Evolutionary conservation across 2,888 invertebrate genomes (phyloP).

Genomic region (Rhagonycha fulva): DNA sequence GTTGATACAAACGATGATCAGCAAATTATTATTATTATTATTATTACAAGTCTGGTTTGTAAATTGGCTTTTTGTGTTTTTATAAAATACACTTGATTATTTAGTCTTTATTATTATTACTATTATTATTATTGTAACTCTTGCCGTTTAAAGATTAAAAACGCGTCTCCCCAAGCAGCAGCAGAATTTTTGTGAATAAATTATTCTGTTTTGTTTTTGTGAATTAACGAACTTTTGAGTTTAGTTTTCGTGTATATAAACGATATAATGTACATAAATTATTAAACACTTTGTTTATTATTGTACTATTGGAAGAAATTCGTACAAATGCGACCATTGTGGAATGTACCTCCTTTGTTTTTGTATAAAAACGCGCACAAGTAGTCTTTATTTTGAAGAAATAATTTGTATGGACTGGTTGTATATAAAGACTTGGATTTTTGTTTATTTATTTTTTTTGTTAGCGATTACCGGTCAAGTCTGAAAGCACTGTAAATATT

Average conservation of each 20-base stretch:
- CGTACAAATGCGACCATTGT: slow-evolving; percentile 27
- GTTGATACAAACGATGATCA: background rate
- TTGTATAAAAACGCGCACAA: slow-evolving; percentile 36
- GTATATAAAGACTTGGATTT: slow-evolving; percentile 42
- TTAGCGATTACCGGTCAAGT: slow-evolving; percentile 33
- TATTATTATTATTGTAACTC: slow-evolving; percentile 1
- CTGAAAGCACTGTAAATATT: slow-evolving; percentile 50
- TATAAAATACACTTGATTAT: slow-evolving; percentile 10
- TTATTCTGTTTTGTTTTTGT: slow-evolving; percentile 27
- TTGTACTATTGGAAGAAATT: slow-evolving; percentile 22
- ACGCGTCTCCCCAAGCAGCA: slow-evolving; percentile 8
- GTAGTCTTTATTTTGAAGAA: slow-evolving; percentile 24
- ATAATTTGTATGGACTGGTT: slow-evolving; percentile 36
- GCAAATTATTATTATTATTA: background rate
- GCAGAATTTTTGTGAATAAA: slow-evolving; percentile 33
- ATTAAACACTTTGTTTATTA: slow-evolving; percentile 17
- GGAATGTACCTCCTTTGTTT: slow-evolving; percentile 23
- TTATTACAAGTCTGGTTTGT: background rate
- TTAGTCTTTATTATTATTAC: slow-evolving; percentile 10
- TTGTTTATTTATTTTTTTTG: slow-evolving; percentile 36
- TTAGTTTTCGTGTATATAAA: slow-evolving; percentile 27
- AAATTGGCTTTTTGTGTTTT: slow-evolving; percentile 25
- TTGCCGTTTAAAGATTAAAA: background rate
- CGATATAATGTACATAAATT: slow-evolving; percentile 30
- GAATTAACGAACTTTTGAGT: slow-evolving; percentile 35